Percentiles rank a stretch among this genome's conserved stretches.
These are phyloP conservation scores for Basileuterus tristriatus DNA, from an alignment of 2,797 vertebrate genomes.

Conservation along the genomic window DNA sequence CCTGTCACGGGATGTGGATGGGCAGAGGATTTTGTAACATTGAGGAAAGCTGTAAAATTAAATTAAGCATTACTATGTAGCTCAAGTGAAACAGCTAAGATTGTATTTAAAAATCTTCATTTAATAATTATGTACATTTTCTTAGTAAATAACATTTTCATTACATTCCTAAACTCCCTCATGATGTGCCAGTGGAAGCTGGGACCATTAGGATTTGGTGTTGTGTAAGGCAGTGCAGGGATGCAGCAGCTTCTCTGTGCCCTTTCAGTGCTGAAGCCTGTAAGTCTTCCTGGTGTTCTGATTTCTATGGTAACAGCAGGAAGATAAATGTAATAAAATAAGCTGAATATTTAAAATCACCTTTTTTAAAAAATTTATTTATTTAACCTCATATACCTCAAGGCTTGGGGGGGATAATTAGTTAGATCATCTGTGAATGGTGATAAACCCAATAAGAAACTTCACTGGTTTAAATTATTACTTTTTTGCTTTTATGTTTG, in stretches of 20 bases:
- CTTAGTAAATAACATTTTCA: not conserved
- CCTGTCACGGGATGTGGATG: not conserved
- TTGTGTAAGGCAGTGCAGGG: not conserved
- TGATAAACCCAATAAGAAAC: not conserved
- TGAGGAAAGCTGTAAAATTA: not conserved
- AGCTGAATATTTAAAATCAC: slow-evolving; percentile 13
- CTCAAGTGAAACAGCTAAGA: not conserved
- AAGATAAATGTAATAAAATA: slow-evolving; percentile 31
- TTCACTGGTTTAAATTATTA: not conserved
- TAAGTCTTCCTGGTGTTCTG: slow-evolving; percentile 48
- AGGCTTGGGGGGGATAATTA: not conserved
- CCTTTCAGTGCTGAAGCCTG: slow-evolving; percentile 33
- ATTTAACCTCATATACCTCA: not conserved
- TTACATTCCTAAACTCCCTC: not conserved
- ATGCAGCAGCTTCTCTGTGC: slow-evolving; percentile 44
- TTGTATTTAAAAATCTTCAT: not conserved
- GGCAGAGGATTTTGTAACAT: not conserved
- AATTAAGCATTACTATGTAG: not conserved
- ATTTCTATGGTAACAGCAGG: slow-evolving; percentile 67
- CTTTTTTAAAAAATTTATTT: not conserved
- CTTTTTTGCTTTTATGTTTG: not conserved
- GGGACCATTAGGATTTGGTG: slow-evolving; percentile 6
- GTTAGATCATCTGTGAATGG: not conserved
- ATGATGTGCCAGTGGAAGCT: not conserved
- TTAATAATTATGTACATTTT: not conserved